phyloP scores from a whole-genome alignment of 1,140 invertebrate species.

The Hypothenemus hampei region DNA sequence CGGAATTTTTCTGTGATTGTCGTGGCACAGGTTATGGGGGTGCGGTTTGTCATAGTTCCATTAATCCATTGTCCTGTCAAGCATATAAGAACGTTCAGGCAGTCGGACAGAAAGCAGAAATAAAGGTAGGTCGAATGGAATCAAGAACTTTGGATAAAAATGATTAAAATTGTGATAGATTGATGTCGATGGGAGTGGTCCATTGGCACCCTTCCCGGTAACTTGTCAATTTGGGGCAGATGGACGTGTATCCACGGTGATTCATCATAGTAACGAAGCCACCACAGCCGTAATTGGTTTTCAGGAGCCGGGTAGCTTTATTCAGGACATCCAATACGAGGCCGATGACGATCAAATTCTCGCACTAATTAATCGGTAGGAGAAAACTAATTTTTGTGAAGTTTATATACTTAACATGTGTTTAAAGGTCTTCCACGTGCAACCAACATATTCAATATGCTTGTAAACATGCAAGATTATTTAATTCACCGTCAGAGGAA shows the following conservation, averaged over 20 bases:
- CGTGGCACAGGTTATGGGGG: conserved; percentile 84
- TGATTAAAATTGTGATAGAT: conserved; percentile 47
- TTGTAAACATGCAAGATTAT: conserved; percentile 78
- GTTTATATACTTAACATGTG: too few species aligned
- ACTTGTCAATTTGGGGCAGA: conserved; percentile 81
- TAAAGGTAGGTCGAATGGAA: conserved; percentile 51
- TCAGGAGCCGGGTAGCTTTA: conserved; percentile 83
- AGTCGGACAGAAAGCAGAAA: conserved; percentile 63
- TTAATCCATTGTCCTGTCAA: conserved; percentile 85
- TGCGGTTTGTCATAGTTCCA: conserved; percentile 87
- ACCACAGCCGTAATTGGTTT: conserved; percentile 76
- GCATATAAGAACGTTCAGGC: conserved; percentile 74
- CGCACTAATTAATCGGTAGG: conserved; percentile 74
- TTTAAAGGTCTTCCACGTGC: conserved; percentile 61
- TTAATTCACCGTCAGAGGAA: conserved; percentile 77
- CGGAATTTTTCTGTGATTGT: conserved; percentile 91
- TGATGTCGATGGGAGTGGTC: conserved; percentile 88
- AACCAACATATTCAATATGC: conserved; percentile 82
- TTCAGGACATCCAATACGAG: conserved; percentile 84
- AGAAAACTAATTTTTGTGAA: background rate
- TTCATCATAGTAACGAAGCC: conserved; percentile 71
- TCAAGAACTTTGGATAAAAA: background rate
- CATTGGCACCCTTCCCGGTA: conserved; percentile 84
- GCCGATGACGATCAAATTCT: conserved; percentile 82
- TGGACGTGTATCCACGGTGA: conserved; percentile 67